These are phyloP conservation scores for Cremastobaeus sp. DNA, from an alignment of 2,888 invertebrate species.

Conservation along the genomic window DNA sequence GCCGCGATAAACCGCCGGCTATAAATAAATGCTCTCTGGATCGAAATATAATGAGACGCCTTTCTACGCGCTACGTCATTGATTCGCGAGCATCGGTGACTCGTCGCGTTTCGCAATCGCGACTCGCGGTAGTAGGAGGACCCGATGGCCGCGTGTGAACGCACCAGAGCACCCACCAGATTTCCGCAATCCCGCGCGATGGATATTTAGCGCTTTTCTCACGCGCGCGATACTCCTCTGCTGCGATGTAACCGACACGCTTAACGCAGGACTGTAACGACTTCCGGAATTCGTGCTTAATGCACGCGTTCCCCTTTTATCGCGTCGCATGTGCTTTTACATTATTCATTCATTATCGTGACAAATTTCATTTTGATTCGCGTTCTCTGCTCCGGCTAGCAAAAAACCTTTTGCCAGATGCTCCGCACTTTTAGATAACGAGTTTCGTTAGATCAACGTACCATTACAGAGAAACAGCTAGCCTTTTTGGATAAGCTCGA, in stretches of 20 bases:
- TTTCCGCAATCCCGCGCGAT: constrained; percentile 29
- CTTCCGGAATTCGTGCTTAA: constrained; percentile 48
- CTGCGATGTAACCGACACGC: constrained; percentile 31
- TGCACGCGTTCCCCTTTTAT: constrained; percentile 32
- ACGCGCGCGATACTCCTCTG: constrained; percentile 9
- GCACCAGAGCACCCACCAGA: constrained; percentile 31
- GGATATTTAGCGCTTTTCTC: constrained; percentile 21
- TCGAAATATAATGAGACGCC: constrained; percentile 46
- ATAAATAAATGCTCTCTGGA: constrained; percentile 46
- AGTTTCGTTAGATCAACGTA: constrained; percentile 9
- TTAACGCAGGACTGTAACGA: constrained; percentile 27
- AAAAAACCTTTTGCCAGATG: constrained; percentile 19
- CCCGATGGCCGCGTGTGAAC: constrained; percentile 25
- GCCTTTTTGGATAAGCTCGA: no score
- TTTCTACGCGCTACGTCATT: constrained; percentile 42
- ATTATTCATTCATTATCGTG: constrained; percentile 26
- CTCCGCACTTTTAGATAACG: constrained; percentile 12
- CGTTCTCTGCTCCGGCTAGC: neutral
- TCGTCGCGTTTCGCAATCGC: constrained; percentile 33
- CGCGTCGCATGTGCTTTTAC: constrained; percentile 3
- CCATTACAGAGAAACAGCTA: no score
- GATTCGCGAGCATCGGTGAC: constrained; percentile 40
- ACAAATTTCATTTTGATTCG: constrained; percentile 41
- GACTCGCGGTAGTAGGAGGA: constrained; percentile 31
- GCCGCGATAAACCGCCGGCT: constrained; percentile 31